Conservation (phyloP, 2,797 vertebrate genomes). For the Anomalospiza imberbis region DNA sequence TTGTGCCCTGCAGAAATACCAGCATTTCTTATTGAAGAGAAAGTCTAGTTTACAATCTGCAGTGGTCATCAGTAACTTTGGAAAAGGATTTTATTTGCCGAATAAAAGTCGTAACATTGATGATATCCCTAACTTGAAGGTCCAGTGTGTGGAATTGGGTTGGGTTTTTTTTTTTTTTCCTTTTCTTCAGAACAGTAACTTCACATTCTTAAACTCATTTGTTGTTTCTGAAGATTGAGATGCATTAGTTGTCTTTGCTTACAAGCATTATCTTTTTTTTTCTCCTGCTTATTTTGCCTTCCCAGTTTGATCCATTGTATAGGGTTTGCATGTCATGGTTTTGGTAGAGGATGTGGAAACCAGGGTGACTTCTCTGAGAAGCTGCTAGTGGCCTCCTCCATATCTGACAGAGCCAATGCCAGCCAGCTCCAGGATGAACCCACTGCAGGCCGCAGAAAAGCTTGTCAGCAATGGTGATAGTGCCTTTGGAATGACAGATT, state of each 20-base stretch:
- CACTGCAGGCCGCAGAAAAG: neutral
- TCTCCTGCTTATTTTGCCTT: neutral
- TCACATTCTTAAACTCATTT: neutral
- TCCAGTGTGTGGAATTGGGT: neutral
- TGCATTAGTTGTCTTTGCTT: rapidly evolving
- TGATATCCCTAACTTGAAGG: neutral
- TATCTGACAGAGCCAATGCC: neutral
- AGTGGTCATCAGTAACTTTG: neutral
- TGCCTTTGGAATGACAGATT: neutral
- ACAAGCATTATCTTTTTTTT: neutral
- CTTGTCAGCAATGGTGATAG: rapidly evolving
- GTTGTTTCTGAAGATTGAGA: neutral
- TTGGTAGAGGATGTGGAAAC: neutral
- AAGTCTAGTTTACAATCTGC: neutral
- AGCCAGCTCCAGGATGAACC: neutral
- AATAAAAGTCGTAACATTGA: neutral
- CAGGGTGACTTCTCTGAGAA: neutral
- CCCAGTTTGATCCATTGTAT: neutral
- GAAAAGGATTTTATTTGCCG: neutral
- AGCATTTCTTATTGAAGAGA: neutral
- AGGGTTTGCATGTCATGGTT: neutral
- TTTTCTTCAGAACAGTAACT: neutral
- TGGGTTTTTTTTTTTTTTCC: rapidly evolving
- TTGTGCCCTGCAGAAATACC: neutral
- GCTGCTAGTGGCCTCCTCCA: rapidly evolving